phyloP scores from a whole-genome alignment of 2,797 vertebrate species.

The Notolepis coatsorum region DNA sequence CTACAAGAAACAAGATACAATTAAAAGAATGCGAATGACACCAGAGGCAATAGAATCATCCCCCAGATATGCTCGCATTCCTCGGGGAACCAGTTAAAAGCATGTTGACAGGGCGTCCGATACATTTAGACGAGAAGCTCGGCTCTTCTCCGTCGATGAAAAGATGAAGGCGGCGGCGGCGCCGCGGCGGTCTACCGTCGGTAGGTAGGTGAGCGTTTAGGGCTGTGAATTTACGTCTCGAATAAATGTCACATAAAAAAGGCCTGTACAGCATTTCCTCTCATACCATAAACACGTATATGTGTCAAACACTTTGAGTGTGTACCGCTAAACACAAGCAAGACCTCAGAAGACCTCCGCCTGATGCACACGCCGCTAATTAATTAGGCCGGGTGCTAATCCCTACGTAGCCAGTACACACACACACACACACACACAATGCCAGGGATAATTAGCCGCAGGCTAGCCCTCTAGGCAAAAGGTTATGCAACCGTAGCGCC shows the following conservation, averaged over 20 bases:
- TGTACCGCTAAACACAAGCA: too few species aligned
- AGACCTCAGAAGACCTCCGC: too few species aligned
- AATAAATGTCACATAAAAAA: slow-evolving; percentile 31
- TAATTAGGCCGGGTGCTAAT: slow-evolving; percentile 3
- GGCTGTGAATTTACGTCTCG: slow-evolving; percentile 33
- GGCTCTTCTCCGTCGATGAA: too few species aligned
- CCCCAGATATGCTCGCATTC: background rate
- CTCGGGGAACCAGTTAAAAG: background rate
- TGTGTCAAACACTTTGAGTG: too few species aligned
- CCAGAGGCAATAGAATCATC: background rate
- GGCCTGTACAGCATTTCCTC: slow-evolving; percentile 29
- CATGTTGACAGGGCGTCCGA: too few species aligned
- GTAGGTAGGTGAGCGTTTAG: slow-evolving; percentile 31
- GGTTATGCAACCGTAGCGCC: background rate
- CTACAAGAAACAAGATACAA: background rate
- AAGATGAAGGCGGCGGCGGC: too few species aligned
- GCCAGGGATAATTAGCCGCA: slow-evolving; percentile 2
- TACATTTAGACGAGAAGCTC: too few species aligned
- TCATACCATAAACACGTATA: slow-evolving; percentile 19
- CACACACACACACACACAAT: too few species aligned
- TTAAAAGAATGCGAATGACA: background rate
- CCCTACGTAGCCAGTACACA: background rate
- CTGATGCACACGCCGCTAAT: too few species aligned
- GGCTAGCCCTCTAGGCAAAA: background rate
- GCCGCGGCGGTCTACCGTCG: too few species aligned